Conservation (phyloP, 1,140 invertebrate genomes). For the Drosophila sechellia region DNA sequence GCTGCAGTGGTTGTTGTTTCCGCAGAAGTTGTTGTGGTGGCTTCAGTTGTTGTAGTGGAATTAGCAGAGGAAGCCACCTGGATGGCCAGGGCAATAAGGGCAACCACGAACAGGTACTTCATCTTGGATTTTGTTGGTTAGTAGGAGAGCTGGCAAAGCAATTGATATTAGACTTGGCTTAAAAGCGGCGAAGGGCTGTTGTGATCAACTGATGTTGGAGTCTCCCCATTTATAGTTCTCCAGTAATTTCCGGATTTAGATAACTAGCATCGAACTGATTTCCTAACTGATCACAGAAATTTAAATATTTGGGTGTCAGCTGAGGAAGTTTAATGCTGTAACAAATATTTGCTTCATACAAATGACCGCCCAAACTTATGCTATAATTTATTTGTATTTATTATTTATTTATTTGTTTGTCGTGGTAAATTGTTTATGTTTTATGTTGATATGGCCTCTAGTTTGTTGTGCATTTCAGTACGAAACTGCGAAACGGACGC, state of each 20-base stretch:
- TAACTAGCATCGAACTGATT: not conserved
- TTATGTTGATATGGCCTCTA: not conserved
- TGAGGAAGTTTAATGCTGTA: too few species aligned
- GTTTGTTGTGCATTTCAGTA: slow-evolving; percentile 9
- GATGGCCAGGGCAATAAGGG: slow-evolving; percentile 10
- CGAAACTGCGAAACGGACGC: slow-evolving; percentile 56
- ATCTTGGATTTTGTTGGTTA: not conserved
- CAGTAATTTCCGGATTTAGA: not conserved
- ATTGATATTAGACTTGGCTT: not conserved
- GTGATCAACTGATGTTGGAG: not conserved
- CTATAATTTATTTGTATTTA: not conserved
- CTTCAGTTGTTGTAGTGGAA: not conserved
- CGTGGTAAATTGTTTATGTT: too few species aligned
- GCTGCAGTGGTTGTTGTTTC: too few species aligned
- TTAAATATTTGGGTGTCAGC: too few species aligned
- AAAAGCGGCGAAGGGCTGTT: slow-evolving; percentile 6
- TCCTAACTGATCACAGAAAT: not conserved
- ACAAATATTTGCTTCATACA: too few species aligned
- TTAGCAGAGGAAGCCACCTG: slow-evolving; percentile 3
- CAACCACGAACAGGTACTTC: slow-evolving; percentile 14
- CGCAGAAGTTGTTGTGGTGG: too few species aligned
- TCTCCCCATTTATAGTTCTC: slow-evolving; percentile 2
- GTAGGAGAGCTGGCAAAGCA: not conserved
- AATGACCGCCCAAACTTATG: not conserved
- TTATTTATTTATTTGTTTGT: too few species aligned